These are phyloP conservation scores for Macrotus californicus DNA, from an alignment of 2,113 vertebrate genomes.

Conservation along the genomic window DNA sequence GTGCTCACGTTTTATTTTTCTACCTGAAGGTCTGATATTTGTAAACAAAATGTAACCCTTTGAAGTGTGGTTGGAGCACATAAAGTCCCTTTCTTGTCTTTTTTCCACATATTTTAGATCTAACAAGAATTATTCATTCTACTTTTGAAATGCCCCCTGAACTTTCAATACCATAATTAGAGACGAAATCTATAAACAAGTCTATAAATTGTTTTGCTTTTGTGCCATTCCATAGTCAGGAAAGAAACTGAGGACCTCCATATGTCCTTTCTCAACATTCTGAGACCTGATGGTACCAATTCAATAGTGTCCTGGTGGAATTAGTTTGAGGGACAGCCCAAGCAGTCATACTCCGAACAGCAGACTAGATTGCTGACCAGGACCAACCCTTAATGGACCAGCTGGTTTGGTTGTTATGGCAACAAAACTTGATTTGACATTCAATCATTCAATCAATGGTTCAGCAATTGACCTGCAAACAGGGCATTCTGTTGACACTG, in stretches of 20 bases:
- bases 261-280: background rate
- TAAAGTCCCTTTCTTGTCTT: background rate
- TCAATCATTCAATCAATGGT: background rate
- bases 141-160: background rate
- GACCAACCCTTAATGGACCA: background rate
- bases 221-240: background rate
- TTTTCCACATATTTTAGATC: background rate
- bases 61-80: background rate
- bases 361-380: constrained; percentile 18
- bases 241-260: background rate
- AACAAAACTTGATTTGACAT: constrained; percentile 31
- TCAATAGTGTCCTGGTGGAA: background rate
- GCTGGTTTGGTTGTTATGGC: constrained; percentile 23
- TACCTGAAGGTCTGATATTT: background rate
- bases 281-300: background rate
- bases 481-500: background rate
- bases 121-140: background rate
- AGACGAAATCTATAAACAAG: background rate
- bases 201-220: background rate
- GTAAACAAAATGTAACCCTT: background rate
- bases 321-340: background rate
- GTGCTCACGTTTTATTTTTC: background rate
- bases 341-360: background rate
- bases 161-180: background rate
- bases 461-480: background rate